phyloP scores from a whole-genome alignment of 2,113 vertebrate species.

The Phalacrocorax aristotelis region DNA sequence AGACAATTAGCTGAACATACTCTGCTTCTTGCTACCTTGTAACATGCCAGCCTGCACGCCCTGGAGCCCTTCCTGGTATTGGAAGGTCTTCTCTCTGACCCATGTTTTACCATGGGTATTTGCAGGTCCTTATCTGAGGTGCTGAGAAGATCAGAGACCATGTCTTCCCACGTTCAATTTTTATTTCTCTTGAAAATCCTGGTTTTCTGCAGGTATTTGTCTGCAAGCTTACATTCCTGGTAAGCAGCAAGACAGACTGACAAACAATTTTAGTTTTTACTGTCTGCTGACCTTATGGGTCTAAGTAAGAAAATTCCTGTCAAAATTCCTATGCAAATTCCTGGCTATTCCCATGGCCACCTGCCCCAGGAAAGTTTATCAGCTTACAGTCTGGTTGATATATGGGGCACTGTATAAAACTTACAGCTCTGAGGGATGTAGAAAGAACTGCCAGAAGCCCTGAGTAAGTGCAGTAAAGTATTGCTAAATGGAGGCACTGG shows the following conservation, averaged over 20 bases:
- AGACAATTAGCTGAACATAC: not conserved
- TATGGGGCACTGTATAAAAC: not conserved
- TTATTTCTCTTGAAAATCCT: not conserved
- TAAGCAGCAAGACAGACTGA: not conserved
- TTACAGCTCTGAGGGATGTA: not conserved
- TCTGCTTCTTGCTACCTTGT: not conserved
- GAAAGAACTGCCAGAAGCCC: not conserved
- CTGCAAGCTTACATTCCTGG: not conserved
- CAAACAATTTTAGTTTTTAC: not conserved
- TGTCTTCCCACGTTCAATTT: not conserved
- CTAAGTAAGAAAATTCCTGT: conserved; percentile 19
- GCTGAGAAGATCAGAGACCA: not conserved
- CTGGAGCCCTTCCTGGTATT: not conserved
- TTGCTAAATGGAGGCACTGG: not conserved
- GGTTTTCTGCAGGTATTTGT: not conserved
- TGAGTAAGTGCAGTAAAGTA: not conserved
- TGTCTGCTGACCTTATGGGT: not conserved
- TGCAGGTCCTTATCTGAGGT: not conserved
- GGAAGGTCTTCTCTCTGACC: not conserved
- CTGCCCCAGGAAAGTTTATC: not conserved
- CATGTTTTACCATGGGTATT: not conserved
- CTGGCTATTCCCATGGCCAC: conserved; percentile 32
- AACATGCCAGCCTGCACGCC: not conserved
- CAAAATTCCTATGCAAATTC: conserved; percentile 40
- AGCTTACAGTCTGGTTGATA: conserved; percentile 7